A percentile compares a stretch with the other conserved stretches of the same genome.
phyloP scores from a whole-genome alignment of 2,888 invertebrate species.

The Drosophila macrothrix region DNA sequence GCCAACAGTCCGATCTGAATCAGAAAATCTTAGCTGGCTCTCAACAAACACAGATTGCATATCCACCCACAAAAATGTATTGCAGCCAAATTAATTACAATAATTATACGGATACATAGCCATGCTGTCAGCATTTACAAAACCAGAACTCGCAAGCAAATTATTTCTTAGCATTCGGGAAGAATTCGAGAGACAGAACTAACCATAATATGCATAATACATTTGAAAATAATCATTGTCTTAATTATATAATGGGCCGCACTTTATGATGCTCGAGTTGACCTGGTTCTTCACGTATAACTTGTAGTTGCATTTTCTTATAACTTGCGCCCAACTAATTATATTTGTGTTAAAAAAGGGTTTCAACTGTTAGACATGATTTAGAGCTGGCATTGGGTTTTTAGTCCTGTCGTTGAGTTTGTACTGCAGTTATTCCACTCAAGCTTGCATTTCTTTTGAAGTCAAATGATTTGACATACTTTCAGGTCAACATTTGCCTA shows the following conservation, averaged over 20 bases:
- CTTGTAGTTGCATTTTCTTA: not conserved
- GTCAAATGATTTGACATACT: slow-evolving; percentile 22
- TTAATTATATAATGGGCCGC: not conserved
- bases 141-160: not conserved
- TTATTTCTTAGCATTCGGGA: not conserved
- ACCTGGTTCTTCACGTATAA: not conserved
- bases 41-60: not conserved
- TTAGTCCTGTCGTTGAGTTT: not conserved
- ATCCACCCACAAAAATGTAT: not conserved
- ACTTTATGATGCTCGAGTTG: not conserved
- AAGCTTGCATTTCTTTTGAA: not conserved
- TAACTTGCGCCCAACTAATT: not conserved
- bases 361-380: not conserved
- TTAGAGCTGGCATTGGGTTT: not conserved
- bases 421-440: not conserved
- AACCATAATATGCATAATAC: too few relatives aligned
- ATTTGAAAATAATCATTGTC: not conserved
- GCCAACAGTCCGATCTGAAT: not conserved
- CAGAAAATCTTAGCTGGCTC: not conserved
- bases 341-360: not conserved
- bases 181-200: not conserved
- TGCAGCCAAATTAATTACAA: not conserved
- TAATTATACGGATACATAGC: not conserved
- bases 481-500: slow-evolving; percentile 23
- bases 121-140: not conserved